Percentiles rank a stretch among this genome's conserved stretches.
phyloP scores from a whole-genome alignment of 1,140 invertebrate species.

The Drosophila cardini region DNA sequence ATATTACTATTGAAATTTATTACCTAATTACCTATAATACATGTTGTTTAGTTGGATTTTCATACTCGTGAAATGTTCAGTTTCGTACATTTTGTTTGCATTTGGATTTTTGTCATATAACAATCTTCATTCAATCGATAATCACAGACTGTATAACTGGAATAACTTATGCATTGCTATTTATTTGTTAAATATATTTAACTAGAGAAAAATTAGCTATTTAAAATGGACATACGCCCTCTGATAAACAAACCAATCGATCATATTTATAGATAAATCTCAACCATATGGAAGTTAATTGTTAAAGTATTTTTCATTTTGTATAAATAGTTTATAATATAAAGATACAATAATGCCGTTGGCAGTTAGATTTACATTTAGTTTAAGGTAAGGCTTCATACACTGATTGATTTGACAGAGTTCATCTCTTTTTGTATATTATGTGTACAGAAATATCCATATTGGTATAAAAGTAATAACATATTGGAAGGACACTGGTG shows the following conservation, averaged over 20 bases:
- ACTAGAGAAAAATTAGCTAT: constrained; percentile 76
- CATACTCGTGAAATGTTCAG: constrained; percentile 67
- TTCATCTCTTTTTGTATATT: constrained; percentile 9
- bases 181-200: constrained; percentile 61
- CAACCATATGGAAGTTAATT: constrained; percentile 40
- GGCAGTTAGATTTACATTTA: constrained; percentile 59
- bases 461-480: constrained; percentile 54
- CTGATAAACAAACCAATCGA: constrained; percentile 47
- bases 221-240: constrained; percentile 51
- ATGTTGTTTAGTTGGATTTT: constrained; percentile 49
- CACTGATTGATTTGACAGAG: constrained; percentile 42
- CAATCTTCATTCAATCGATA: constrained; percentile 63
- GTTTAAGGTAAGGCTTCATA: constrained; percentile 65
- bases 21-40: constrained; percentile 8
- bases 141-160: constrained; percentile 79
- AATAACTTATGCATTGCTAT: constrained; percentile 71
- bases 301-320: constrained; percentile 18
- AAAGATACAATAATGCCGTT: constrained; percentile 64
- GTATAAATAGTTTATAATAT: constrained; percentile 31
- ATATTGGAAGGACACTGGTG: constrained; percentile 74
- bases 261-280: constrained; percentile 49
- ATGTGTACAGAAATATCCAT: constrained; percentile 18
- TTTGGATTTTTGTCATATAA: constrained; percentile 47
- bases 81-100: constrained; percentile 59
- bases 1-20: constrained; percentile 47